phyloP scores from a whole-genome alignment of 2,113 vertebrate genomes.

The Chlorocebus sabaeus region DNA sequence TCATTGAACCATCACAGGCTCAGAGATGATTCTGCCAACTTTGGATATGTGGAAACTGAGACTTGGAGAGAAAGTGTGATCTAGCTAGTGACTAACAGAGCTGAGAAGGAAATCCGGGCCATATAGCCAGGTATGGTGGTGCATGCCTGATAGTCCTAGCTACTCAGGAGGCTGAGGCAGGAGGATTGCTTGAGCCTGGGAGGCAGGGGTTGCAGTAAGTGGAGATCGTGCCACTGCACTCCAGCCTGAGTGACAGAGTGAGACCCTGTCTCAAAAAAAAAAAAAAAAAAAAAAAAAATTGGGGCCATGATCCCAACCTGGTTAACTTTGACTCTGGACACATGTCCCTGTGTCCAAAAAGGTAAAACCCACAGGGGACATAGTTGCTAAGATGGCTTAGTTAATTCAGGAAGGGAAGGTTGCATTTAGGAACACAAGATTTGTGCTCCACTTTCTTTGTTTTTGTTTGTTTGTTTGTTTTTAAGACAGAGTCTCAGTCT shows the following conservation, averaged over 20 bases:
- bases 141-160: no score
- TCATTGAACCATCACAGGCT: no score
- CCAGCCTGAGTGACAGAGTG: no score
- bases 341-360: background rate
- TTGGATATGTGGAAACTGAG: background rate
- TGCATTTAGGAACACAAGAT: background rate
- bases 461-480: no score
- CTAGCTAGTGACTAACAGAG: background rate
- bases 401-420: background rate
- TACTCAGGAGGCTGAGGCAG: no score
- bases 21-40: background rate
- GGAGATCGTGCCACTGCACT: no score
- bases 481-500: no score
- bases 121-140: no score
- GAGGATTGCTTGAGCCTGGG: no score
- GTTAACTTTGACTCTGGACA: background rate
- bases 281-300: background rate
- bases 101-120: background rate
- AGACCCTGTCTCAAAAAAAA: no score
- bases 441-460: background rate
- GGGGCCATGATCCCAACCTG: background rate
- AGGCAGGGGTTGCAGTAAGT: no score
- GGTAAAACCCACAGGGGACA: background rate
- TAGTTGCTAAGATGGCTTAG: background rate
- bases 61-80: background rate